These are phyloP conservation scores for Saccostrea glomerata DNA, from an alignment of 1,140 invertebrate genomes.

Conservation along the genomic window DNA sequence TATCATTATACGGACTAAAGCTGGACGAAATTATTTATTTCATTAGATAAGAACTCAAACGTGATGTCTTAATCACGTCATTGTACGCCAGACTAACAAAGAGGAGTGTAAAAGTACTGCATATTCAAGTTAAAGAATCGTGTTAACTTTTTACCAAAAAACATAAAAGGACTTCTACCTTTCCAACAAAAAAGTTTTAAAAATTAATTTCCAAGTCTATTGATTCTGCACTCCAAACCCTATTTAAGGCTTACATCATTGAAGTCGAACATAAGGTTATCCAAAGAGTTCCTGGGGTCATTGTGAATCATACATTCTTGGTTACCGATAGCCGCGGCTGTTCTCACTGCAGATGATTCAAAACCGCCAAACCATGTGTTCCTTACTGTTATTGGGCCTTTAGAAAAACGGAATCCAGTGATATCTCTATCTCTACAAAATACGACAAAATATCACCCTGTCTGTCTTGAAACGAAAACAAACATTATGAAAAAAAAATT, in stretches of 20 bases:
- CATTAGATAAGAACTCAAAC: no score
- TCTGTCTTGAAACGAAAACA: not conserved
- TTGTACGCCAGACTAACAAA: no score
- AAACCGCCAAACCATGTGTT: slow-evolving; percentile 17
- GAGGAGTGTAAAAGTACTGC: no score
- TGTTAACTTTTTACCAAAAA: not conserved
- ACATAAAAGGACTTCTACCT: no score
- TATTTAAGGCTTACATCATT: not conserved
- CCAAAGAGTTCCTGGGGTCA: not conserved
- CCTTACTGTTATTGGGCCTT: not conserved
- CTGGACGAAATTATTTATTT: no score
- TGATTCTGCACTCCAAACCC: no score
- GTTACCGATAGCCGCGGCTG: not conserved
- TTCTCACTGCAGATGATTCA: not conserved
- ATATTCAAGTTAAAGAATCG: no score
- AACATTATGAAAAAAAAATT: no score
- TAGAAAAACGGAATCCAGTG: not conserved
- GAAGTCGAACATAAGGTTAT: slow-evolving; percentile 10
- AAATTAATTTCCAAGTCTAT: no score
- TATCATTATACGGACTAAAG: no score
- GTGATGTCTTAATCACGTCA: no score
- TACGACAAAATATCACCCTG: not conserved
- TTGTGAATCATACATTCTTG: not conserved
- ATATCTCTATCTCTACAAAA: not conserved
- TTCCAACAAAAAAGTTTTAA: no score